phyloP scores from a whole-genome alignment of 2,797 vertebrate species.

The Acipenser ruthenus region DNA sequence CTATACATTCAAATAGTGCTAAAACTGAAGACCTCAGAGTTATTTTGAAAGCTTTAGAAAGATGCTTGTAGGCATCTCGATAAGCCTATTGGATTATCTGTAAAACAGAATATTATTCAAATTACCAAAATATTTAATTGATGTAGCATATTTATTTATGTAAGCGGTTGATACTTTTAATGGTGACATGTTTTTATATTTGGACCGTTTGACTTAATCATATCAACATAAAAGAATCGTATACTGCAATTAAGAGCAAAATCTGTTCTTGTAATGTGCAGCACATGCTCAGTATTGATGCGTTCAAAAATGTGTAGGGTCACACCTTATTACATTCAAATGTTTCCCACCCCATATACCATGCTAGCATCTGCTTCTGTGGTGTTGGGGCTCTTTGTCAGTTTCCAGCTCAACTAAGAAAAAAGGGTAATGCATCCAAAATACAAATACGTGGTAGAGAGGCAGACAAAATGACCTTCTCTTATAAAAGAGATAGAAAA shows the following conservation, averaged over 20 bases:
- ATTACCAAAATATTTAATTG: too few relatives aligned
- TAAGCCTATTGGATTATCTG: too few relatives aligned
- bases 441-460: constrained; percentile 7
- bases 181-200: too few relatives aligned
- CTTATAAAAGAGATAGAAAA: constrained; percentile 55
- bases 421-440: neutral
- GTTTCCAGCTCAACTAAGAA: constrained; percentile 5
- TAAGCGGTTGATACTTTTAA: too few relatives aligned
- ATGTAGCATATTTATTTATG: too few relatives aligned
- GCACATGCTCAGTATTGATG: neutral
- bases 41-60: too few relatives aligned
- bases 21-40: too few relatives aligned
- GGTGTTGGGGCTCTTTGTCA: neutral
- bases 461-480: constrained; percentile 54
- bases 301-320: neutral
- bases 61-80: too few relatives aligned
- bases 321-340: neutral
- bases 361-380: neutral
- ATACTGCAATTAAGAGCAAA: neutral
- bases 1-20: too few relatives aligned
- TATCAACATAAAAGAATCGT: too few relatives aligned
- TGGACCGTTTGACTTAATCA: too few relatives aligned
- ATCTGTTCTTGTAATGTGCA: neutral
- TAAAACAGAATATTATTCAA: too few relatives aligned
- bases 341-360: neutral